These are phyloP conservation scores for Amiota mariae DNA, from an alignment of 2,888 invertebrate species.

Conservation along the genomic window DNA sequence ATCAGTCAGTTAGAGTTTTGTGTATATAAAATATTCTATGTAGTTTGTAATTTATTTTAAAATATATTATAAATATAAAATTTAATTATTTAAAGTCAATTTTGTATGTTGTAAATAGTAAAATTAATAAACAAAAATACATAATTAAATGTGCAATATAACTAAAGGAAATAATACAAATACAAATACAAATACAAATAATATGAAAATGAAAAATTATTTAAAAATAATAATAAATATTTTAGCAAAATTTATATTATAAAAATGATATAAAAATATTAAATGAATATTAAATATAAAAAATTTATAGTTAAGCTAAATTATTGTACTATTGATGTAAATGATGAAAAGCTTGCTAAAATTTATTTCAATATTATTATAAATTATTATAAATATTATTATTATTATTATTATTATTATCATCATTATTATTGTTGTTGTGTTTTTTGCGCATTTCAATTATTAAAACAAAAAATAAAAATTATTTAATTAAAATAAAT, in stretches of 20 bases:
- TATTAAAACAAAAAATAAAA: conserved; percentile 36
- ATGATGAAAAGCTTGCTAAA: conserved; percentile 9
- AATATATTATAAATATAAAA: background rate
- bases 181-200: conserved; percentile 22
- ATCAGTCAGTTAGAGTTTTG: conserved; percentile 5
- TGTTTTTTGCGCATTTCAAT: conserved; percentile 49
- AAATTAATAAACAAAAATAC: conserved; percentile 38
- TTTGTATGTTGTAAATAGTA: conserved; percentile 24
- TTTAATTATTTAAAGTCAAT: conserved; percentile 16
- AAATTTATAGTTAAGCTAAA: conserved; percentile 28
- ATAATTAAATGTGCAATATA: conserved; percentile 52
- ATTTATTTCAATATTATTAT: conserved; percentile 34
- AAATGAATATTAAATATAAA: conserved; percentile 37
- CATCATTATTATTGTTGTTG: conserved; percentile 61
- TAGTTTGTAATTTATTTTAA: conserved; percentile 5
- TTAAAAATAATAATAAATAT: conserved; percentile 35
- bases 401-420: conserved; percentile 40
- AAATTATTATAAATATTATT: too few species aligned
- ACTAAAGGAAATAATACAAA: conserved; percentile 36
- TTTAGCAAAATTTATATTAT: conserved; percentile 40
- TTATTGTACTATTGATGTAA: background rate
- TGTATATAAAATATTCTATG: background rate
- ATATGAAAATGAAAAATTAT: background rate
- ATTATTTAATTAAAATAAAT: conserved; percentile 40
- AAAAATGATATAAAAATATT: conserved; percentile 40